Conservation (phyloP, 2,113 vertebrate genomes). For the Salvator merianae region DNA sequence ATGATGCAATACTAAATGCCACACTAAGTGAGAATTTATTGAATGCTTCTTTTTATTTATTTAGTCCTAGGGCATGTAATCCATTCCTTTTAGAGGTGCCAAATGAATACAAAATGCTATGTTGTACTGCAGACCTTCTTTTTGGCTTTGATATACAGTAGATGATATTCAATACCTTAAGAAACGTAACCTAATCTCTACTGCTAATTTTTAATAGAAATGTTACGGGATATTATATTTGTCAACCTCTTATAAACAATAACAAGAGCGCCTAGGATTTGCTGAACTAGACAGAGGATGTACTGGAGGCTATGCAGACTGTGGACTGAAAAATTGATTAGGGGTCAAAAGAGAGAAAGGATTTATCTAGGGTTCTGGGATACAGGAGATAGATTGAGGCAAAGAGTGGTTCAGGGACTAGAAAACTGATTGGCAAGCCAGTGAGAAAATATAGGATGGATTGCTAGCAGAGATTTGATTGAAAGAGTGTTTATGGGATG, state of each 20-base stretch:
- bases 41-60: slow-evolving; percentile 31
- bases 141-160: slow-evolving; percentile 8
- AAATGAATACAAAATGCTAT: slow-evolving; percentile 37
- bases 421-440: slow-evolving; percentile 34
- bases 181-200: slow-evolving; percentile 18
- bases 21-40: slow-evolving; percentile 45
- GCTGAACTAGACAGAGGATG: slow-evolving; percentile 16
- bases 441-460: slow-evolving; percentile 27
- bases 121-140: slow-evolving; percentile 21
- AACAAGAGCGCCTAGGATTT: not conserved
- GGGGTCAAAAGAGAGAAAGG: not conserved
- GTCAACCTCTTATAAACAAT: slow-evolving; percentile 10
- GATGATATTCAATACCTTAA: slow-evolving; percentile 23
- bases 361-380: slow-evolving; percentile 33
- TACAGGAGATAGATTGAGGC: slow-evolving; percentile 8
- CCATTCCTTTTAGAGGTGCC: slow-evolving; percentile 39
- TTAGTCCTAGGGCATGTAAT: slow-evolving; percentile 46
- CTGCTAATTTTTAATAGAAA: not conserved
- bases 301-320: not conserved
- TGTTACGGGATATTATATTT: slow-evolving; percentile 12
- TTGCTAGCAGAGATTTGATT: slow-evolving; percentile 8
- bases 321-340: slow-evolving; percentile 28
- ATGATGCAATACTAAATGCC: slow-evolving; percentile 46
- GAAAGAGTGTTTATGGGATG: slow-evolving; percentile 19
- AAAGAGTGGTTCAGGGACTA: slow-evolving; percentile 22